Conservation (phyloP, 2,797 vertebrate species). For the Heliangelus exortis region DNA sequence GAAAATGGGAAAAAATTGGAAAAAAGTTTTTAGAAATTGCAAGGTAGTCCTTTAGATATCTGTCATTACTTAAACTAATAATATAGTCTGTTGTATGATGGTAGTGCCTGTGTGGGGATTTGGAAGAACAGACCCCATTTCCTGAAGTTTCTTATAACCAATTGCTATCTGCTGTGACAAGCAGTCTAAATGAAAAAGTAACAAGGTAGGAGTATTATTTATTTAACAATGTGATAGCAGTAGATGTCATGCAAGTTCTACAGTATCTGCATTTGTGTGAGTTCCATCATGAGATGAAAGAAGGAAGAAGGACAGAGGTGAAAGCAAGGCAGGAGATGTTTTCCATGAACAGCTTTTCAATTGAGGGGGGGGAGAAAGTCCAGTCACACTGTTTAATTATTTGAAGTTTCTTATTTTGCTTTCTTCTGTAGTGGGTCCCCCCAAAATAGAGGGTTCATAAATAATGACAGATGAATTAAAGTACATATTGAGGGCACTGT, state of each 20-base stretch:
- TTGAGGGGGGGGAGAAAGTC: not conserved
- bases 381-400: not conserved
- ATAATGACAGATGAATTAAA: not conserved
- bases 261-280: not conserved
- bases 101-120: not conserved
- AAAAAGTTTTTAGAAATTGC: not conserved
- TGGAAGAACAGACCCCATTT: not conserved
- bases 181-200: not conserved
- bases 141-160: not conserved
- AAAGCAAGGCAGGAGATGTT: not conserved
- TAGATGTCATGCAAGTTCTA: not conserved
- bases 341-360: not conserved
- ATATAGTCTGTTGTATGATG: not conserved
- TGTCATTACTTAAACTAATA: not conserved
- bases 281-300: not conserved
- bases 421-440: not conserved
- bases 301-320: not conserved
- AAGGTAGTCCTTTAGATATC: not conserved
- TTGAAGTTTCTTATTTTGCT: not conserved
- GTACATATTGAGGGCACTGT: fast-evolving
- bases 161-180: not conserved
- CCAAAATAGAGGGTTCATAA: not conserved
- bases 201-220: not conserved
- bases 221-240: not conserved
- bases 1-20: not conserved